Percentiles rank a stretch among this genome's conserved stretches.
phyloP scores from a whole-genome alignment of 2,888 invertebrate species.

The Malthinus flaveolus region DNA sequence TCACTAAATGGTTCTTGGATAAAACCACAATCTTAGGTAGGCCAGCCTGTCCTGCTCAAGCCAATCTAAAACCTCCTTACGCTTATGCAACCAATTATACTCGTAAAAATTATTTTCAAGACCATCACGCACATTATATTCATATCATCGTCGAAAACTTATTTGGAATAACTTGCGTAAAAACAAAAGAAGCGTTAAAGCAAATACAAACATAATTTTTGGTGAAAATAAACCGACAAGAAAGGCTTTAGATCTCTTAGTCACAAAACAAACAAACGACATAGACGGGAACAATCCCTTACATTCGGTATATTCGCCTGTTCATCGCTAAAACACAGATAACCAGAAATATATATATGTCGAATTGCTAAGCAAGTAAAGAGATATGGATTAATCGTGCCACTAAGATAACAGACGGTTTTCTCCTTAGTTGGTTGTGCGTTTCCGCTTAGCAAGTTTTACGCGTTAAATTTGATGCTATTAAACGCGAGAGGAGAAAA shows the following conservation, averaged over 20 bases:
- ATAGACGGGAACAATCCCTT: not conserved
- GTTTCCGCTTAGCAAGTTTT: not conserved
- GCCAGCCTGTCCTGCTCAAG: too few species aligned
- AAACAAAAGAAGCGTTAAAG: too few species aligned
- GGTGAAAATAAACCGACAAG: not conserved
- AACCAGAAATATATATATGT: conserved; percentile 5
- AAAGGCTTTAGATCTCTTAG: not conserved
- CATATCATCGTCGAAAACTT: too few species aligned
- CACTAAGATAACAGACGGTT: conserved; percentile 1
- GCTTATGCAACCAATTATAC: too few species aligned
- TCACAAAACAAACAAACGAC: not conserved
- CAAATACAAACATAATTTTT: not conserved
- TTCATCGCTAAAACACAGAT: not conserved
- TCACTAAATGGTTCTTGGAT: too few species aligned
- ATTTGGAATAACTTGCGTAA: too few species aligned
- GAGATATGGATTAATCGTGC: conserved; percentile 6
- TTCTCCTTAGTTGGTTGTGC: not conserved
- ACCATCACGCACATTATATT: too few species aligned
- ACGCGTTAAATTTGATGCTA: not conserved
- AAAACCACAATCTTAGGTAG: too few species aligned
- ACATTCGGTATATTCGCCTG: not conserved
- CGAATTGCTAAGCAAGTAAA: conserved; percentile 3
- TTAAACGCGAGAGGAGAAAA: not conserved
- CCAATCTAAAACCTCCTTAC: too few species aligned
- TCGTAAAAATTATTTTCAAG: too few species aligned